Evolutionary conservation across 2,888 invertebrate species (phyloP).

Genomic region (Rotaria socialis): DNA sequence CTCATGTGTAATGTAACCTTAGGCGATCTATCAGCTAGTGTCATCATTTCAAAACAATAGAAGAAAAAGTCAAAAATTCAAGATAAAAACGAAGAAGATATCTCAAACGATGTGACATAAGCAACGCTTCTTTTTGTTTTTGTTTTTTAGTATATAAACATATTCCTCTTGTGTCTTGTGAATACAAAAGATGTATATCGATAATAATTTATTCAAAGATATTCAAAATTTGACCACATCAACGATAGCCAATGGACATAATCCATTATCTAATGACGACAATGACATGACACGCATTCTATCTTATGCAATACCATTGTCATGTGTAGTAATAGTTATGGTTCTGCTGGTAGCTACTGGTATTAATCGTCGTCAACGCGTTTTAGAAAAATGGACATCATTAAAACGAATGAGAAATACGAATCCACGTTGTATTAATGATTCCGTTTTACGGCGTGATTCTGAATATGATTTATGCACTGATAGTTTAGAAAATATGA

Average conservation of each 20-base stretch:
- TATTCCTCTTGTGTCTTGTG: not conserved
- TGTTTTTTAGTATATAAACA: not conserved
- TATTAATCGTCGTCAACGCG: not conserved
- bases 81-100: not conserved
- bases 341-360: not conserved
- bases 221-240: not conserved
- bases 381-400: constrained; percentile 9
- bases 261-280: not conserved
- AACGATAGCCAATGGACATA: not conserved
- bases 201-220: not conserved
- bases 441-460: not conserved
- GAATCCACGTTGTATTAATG: not conserved
- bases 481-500: not conserved
- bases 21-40: not conserved
- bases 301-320: not conserved
- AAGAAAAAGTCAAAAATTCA: not conserved
- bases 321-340: not conserved
- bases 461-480: not conserved
- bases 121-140: not conserved
- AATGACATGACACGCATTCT: not conserved
- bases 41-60: not conserved
- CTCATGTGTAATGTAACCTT: not conserved
- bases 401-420: constrained; percentile 34
- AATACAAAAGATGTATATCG: not conserved
- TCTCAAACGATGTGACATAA: not conserved